Evolutionary conservation across 2,888 invertebrate species (phyloP).

Genomic region (Halocaridina rubra): DNA sequence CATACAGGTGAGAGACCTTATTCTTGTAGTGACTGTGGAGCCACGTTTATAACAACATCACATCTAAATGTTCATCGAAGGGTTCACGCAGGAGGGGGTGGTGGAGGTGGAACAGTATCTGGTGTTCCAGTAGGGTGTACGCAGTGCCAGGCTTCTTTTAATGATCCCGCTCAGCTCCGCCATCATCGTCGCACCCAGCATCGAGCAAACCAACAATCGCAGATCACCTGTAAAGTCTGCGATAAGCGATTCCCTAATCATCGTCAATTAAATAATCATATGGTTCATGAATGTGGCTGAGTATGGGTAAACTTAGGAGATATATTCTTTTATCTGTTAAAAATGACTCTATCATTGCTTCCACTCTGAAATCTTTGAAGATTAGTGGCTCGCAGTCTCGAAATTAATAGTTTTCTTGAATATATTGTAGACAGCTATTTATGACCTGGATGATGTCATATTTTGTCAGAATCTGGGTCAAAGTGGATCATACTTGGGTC

Average conservation of each 20-base stretch:
- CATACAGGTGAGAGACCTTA: constrained; percentile 62
- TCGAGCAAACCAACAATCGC: background rate
- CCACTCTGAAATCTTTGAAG: background rate
- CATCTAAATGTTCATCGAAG: constrained; percentile 61
- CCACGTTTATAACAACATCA: constrained; percentile 62
- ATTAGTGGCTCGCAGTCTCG: background rate
- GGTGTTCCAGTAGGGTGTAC: constrained; percentile 42
- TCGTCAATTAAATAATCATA: constrained; percentile 45
- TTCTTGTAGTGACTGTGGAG: constrained; percentile 60
- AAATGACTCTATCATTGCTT: background rate
- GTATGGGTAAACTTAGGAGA: constrained; percentile 35
- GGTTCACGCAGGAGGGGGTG: constrained; percentile 47
- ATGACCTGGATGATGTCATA: background rate
- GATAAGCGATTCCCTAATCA: constrained; percentile 38
- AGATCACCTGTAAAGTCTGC: constrained; percentile 39
- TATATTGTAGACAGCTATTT: background rate
- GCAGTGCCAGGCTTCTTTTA: constrained; percentile 58
- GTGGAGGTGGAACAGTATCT: constrained; percentile 26
- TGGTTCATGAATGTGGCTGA: constrained; percentile 54
- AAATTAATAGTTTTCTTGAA: background rate
- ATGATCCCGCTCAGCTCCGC: constrained; percentile 57
- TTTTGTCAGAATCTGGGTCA: background rate
- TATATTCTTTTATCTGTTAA: constrained; percentile 6
- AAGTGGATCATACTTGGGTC: background rate
- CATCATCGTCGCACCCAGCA: constrained; percentile 59